phyloP scores from a whole-genome alignment of 2,888 invertebrate species.

The Cryptosula pallasiana region DNA sequence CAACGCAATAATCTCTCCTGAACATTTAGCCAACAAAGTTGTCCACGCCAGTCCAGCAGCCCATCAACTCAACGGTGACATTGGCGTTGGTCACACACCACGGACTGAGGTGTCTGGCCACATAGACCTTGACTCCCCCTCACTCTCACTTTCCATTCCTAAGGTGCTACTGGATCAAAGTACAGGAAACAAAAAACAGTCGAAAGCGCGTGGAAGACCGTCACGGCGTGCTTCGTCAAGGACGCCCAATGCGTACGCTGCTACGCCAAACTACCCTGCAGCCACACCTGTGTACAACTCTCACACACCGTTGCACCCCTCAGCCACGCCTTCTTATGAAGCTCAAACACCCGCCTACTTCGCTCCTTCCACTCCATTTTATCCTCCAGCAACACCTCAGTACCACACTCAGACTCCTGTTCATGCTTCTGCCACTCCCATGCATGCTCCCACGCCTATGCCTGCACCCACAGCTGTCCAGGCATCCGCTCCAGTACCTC shows the following conservation, averaged over 20 bases:
- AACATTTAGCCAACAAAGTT: neutral
- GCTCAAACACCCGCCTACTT: neutral
- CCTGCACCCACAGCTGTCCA: neutral
- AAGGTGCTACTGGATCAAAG: neutral
- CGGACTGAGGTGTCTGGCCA: conserved; percentile 1
- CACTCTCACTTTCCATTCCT: conserved; percentile 11
- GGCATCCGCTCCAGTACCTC: neutral
- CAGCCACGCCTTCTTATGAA: neutral
- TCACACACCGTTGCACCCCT: neutral
- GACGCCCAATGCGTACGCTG: neutral
- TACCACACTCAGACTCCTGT: neutral
- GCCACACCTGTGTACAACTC: neutral
- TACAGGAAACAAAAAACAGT: neutral
- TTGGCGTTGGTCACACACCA: neutral
- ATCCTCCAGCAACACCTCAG: neutral
- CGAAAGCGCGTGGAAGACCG: neutral
- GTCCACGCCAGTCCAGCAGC: neutral
- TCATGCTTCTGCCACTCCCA: neutral
- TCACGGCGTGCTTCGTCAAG: neutral
- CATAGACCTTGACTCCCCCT: neutral
- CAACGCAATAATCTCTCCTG: too few relatives aligned
- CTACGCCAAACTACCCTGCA: neutral
- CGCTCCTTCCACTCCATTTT: neutral
- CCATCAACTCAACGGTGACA: neutral
- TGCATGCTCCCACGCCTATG: neutral